Conservation (phyloP, 2,797 vertebrate genomes). For the Sebastes glaucus region DNA sequence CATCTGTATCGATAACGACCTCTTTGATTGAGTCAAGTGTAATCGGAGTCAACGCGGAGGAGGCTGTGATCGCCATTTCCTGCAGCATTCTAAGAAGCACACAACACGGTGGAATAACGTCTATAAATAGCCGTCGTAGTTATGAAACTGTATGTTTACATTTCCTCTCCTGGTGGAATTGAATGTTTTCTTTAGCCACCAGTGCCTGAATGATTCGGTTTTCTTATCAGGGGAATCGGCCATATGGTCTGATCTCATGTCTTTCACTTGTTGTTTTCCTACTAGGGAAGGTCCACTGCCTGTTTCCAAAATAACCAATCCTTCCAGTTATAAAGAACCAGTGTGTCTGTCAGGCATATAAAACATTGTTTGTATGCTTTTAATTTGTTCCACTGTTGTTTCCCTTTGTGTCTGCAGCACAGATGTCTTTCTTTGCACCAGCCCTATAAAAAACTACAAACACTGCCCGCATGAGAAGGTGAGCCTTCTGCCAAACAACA, state of each 20-base stretch:
- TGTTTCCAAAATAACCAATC: neutral
- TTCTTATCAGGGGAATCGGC: neutral
- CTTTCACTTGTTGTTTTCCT: neutral
- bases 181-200: neutral
- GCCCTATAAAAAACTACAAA: slow-evolving; percentile 90
- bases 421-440: slow-evolving; percentile 97
- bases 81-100: neutral
- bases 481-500: slow-evolving; percentile 47
- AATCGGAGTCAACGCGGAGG: neutral
- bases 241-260: neutral
- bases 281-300: neutral
- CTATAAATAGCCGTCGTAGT: slow-evolving; percentile 19
- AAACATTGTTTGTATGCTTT: neutral
- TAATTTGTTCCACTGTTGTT: slow-evolving; percentile 9
- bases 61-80: neutral
- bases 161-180: slow-evolving; percentile 13
- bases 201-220: neutral
- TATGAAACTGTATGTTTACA: slow-evolving; percentile 8
- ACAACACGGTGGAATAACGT: neutral
- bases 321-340: neutral
- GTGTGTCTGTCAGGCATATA: neutral
- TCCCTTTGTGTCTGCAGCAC: slow-evolving; percentile 83
- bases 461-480: slow-evolving; percentile 96
- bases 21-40: neutral
- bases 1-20: neutral